Base-by-base conservation (phyloP, 2,888 invertebrate species). In the Aphidius colemani region DNA sequence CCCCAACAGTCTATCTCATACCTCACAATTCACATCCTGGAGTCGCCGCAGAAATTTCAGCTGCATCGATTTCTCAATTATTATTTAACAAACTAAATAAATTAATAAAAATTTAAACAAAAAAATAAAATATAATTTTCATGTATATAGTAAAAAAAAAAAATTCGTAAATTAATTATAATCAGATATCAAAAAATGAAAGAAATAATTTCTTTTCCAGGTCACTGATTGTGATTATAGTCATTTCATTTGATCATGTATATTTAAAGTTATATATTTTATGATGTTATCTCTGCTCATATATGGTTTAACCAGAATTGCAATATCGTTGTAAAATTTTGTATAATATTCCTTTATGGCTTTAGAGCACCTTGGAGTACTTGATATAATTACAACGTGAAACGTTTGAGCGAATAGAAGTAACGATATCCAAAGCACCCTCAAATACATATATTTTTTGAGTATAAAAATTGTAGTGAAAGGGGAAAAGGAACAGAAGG, bases 371-470 rank as follows among this genome's bases (percentile, higher is more conserved):
- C 13, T 56, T 41, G 51, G 62, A 63, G 66, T 70, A 70, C 73
- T 70, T 73, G 71, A 73, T 71, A 63, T 67, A 70, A 74, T 72
- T 74, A 73, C 66, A 57, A 41, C 57, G 57, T n/a, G 43, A 64
- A 45, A 57, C 41, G 40, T 43, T 53, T 7, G 10, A 5, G 11
- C 30, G 66, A 66, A 68, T 63, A 68, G 66, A 68, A 66, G 67
- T 71, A 72, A 75, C 71, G 62, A 72, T 73, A 75, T 74, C 70
- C 69, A 68, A 70, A 70, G 66, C 69, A 55, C 48, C 59, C 18
- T 30, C 13, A n/a, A 53, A 51, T 30, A 30, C 2, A 30, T 30
- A 30, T 30, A 5, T 30, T 1, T 30, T 30, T 30, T 53, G 9
- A 53, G 39, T 43, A 48, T 58, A 56, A 66, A 63, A 61, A 49